Percentiles rank a stretch among this genome's conserved stretches.
Conservation (phyloP, 2,888 invertebrate genomes). For the Zeuzera pyrina region DNA sequence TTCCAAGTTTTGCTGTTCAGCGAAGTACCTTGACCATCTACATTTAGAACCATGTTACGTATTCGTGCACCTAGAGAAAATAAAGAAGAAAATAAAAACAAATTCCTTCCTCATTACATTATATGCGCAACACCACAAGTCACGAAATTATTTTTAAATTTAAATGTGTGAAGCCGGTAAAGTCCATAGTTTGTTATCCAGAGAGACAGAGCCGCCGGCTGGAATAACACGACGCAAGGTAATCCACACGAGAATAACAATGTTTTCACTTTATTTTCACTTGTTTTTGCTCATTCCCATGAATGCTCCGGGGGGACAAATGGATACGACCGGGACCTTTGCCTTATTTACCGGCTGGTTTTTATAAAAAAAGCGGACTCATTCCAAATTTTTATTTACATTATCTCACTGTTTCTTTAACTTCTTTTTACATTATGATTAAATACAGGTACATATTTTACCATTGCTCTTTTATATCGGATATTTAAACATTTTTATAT, state of each 20-base stretch:
- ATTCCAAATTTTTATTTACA: neutral
- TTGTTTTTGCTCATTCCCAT: constrained; percentile 56
- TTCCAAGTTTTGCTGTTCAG: no score
- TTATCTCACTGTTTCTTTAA: no score
- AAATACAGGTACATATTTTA: no score
- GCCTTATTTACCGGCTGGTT: constrained; percentile 43
- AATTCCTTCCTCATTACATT: no score
- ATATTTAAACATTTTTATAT: no score
- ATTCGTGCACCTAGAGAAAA: no score
- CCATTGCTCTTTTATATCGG: no score
- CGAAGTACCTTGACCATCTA: no score
- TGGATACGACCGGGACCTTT: constrained; percentile 44
- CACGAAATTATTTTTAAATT: constrained; percentile 38
- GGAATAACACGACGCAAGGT: constrained; percentile 43
- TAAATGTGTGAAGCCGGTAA: constrained; percentile 29
- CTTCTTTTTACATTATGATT: no score
- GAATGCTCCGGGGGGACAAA: constrained; percentile 46
- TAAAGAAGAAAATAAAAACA: no score
- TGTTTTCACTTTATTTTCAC: constrained; percentile 62
- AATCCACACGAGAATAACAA: constrained; percentile 62
- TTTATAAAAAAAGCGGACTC: constrained; percentile 25
- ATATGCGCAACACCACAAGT: constrained; percentile 24
- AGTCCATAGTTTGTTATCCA: constrained; percentile 40
- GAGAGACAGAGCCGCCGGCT: constrained; percentile 31
- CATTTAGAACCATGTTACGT: no score